Evolutionary conservation across 2,113 vertebrate species (phyloP).

Genomic region (Heliornis fulica): DNA sequence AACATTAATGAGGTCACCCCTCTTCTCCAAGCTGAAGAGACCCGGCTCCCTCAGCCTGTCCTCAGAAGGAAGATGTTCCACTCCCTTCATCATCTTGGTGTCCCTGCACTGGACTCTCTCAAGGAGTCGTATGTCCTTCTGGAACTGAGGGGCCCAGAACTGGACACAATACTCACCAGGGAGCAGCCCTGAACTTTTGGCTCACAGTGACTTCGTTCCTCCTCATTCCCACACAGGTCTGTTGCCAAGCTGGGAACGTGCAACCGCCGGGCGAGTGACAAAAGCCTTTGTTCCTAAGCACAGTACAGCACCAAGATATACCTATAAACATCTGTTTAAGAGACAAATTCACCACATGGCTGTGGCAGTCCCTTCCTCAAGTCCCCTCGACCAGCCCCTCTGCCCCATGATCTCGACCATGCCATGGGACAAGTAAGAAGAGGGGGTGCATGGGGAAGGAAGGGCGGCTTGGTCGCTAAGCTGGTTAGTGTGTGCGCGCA

Average conservation of each 20-base stretch:
- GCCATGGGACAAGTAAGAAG: not conserved
- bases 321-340: not conserved
- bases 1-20: too few relatives aligned
- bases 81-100: too few relatives aligned
- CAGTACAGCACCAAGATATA: not conserved
- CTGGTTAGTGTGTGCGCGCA: accelerated
- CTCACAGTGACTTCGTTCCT: not conserved
- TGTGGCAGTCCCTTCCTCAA: not conserved
- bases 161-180: too few relatives aligned
- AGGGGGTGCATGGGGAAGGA: not conserved
- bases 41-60: too few relatives aligned
- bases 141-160: too few relatives aligned
- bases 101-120: too few relatives aligned
- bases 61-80: too few relatives aligned
- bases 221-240: not conserved
- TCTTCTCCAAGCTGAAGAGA: too few relatives aligned
- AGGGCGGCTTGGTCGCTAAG: not conserved
- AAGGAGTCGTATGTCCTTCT: too few relatives aligned
- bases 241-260: not conserved
- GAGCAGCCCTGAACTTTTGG: not conserved
- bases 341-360: not conserved
- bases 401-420: not conserved
- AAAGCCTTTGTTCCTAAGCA: not conserved
- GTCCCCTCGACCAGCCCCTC: not conserved
- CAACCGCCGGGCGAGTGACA: not conserved